Conservation (phyloP, 2,113 vertebrate species). For the Thomomys bottae region DNA sequence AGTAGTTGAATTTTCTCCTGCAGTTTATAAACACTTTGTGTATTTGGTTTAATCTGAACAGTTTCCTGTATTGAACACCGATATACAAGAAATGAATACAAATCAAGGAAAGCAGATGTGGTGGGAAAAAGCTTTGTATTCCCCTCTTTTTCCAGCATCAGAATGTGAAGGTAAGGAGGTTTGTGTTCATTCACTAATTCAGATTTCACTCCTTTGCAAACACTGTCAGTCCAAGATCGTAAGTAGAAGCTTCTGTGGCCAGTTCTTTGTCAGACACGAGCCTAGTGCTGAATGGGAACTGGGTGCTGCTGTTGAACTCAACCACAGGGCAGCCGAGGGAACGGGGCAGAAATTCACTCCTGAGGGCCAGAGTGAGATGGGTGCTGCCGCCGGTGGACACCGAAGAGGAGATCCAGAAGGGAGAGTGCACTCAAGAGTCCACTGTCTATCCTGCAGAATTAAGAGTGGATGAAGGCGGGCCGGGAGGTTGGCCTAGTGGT, state of each 20-base stretch:
- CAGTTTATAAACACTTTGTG: constrained; percentile 16
- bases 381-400: not conserved
- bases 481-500: too few relatives aligned
- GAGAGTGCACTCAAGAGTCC: too few relatives aligned
- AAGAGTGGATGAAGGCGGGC: too few relatives aligned
- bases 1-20: not conserved
- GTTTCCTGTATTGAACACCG: constrained; percentile 91
- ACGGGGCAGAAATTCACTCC: rapidly evolving
- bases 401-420: not conserved
- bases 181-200: rapidly evolving
- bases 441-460: too few relatives aligned
- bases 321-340: rapidly evolving
- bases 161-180: constrained; percentile 94
- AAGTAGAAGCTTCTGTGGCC: not conserved
- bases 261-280: not conserved
- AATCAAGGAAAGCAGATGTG: constrained; percentile 94
- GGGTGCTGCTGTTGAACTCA: not conserved
- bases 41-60: constrained; percentile 81
- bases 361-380: rapidly evolving
- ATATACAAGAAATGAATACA: constrained; percentile 89
- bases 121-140: constrained; percentile 97
- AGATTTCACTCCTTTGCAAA: not conserved
- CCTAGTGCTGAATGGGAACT: not conserved
- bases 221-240: not conserved
- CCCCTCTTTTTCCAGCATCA: constrained; percentile 93